A percentile compares a stretch with the other conserved stretches of the same genome.
Evolutionary conservation across 2,113 vertebrate genomes (phyloP).

Genomic region (Numenius arquata): DNA sequence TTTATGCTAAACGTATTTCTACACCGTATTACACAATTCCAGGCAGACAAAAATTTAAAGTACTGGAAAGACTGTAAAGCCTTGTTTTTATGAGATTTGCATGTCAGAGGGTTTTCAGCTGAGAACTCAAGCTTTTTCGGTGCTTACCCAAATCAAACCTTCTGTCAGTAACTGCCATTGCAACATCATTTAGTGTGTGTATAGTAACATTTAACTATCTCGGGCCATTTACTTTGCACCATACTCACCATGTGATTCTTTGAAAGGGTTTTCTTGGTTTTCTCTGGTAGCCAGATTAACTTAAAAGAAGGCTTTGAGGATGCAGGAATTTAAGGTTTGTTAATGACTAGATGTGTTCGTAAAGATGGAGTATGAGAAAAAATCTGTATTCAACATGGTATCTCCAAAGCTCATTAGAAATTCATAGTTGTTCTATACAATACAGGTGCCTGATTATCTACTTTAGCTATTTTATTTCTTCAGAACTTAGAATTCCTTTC

Average conservation of each 20-base stretch:
- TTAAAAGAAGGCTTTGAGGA: background rate
- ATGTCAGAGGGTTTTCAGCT: background rate
- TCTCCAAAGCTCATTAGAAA: slow-evolving; percentile 8
- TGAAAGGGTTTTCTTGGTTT: background rate
- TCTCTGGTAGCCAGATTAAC: background rate
- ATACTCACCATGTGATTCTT: background rate
- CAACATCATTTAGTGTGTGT: background rate
- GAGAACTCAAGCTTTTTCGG: background rate
- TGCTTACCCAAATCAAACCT: background rate
- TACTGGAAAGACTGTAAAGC: background rate
- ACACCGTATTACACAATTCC: background rate
- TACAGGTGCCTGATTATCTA: background rate
- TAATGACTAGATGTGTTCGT: background rate
- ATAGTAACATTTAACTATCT: background rate
- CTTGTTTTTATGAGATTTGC: background rate
- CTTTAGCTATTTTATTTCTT: background rate
- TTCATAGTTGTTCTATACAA: background rate
- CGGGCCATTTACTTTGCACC: background rate
- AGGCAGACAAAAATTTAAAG: background rate
- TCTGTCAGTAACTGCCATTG: background rate
- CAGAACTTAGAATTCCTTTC: background rate
- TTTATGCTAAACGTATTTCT: background rate
- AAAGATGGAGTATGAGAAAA: background rate
- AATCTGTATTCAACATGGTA: background rate
- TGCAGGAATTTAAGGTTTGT: background rate